phyloP scores from a whole-genome alignment of 2,888 invertebrate species.

The Philereme transversata region DNA sequence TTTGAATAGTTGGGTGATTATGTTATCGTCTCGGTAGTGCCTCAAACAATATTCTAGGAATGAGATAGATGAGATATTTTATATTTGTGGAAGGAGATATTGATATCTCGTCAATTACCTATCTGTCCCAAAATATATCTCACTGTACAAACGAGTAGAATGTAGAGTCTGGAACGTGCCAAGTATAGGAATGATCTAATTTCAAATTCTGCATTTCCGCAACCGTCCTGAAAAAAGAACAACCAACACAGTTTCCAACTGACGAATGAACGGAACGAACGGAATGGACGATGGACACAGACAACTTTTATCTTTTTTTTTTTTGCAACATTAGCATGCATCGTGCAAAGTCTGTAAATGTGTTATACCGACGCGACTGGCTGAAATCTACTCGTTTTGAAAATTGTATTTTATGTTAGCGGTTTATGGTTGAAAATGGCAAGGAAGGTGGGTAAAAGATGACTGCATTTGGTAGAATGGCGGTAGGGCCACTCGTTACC shows the following conservation, averaged over 20 bases:
- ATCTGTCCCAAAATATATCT: too few species aligned
- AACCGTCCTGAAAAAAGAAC: conserved; percentile 43
- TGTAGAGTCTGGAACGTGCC: too few species aligned
- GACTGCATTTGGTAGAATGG: conserved; percentile 54
- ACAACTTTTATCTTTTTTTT: conserved; percentile 50
- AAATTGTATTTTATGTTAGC: conserved; percentile 11
- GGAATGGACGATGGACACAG: conserved; percentile 46
- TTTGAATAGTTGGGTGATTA: too few species aligned
- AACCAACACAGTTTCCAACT: conserved; percentile 55
- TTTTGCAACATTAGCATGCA: conserved; percentile 70
- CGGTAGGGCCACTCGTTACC: conserved; percentile 77
- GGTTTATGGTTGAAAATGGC: conserved; percentile 19
- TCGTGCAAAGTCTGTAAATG: conserved; percentile 67
- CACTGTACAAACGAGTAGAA: too few species aligned
- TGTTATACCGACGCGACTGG: conserved; percentile 54
- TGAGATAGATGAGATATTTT: too few species aligned
- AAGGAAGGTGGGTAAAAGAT: conserved; percentile 14
- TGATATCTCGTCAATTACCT: too few species aligned
- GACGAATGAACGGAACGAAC: conserved; percentile 48
- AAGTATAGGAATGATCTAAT: too few species aligned
- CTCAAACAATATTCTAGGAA: too few species aligned
- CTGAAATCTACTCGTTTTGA: conserved; percentile 15
- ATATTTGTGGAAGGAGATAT: too few species aligned
- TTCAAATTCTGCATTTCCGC: background rate
- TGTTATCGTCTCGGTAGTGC: too few species aligned